Evolutionary conservation across 2,113 vertebrate species (phyloP).

Genomic region (Falco punctatus): DNA sequence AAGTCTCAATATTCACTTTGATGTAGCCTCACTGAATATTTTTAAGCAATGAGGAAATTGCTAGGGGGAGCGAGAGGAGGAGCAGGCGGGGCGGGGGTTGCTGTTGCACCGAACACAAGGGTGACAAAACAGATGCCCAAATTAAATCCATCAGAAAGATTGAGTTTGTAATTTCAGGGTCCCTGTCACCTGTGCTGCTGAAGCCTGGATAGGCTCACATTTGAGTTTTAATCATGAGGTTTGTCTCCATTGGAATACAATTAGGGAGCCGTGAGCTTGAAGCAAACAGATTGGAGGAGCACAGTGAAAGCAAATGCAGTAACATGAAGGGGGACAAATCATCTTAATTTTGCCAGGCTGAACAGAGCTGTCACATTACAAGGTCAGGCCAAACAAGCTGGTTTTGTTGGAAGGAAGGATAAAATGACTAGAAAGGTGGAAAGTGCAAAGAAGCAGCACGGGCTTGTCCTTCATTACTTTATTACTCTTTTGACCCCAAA

Average conservation of each 20-base stretch:
- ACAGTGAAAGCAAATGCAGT: background rate
- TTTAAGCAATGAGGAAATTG: constrained; percentile 26
- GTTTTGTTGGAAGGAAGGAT: background rate
- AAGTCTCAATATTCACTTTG: constrained; percentile 32
- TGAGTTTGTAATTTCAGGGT: background rate
- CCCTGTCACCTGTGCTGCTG: background rate
- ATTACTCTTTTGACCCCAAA: background rate
- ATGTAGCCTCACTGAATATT: background rate
- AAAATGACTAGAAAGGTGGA: background rate
- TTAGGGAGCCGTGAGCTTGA: background rate
- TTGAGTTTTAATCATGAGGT: background rate
- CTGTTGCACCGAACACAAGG: background rate
- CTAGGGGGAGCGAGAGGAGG: background rate
- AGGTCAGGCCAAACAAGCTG: background rate
- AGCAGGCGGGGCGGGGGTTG: rapidly evolving
- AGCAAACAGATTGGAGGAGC: background rate
- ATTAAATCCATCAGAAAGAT: constrained; percentile 1
- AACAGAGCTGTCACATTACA: background rate
- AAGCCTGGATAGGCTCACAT: background rate
- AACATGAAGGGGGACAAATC: background rate
- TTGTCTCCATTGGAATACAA: background rate
- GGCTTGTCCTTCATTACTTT: background rate
- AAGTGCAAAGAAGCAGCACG: background rate
- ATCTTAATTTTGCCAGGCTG: background rate
- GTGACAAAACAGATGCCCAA: background rate